Base-by-base conservation (phyloP, 2,113 vertebrate species). In the Pseudopipra pipra region DNA sequence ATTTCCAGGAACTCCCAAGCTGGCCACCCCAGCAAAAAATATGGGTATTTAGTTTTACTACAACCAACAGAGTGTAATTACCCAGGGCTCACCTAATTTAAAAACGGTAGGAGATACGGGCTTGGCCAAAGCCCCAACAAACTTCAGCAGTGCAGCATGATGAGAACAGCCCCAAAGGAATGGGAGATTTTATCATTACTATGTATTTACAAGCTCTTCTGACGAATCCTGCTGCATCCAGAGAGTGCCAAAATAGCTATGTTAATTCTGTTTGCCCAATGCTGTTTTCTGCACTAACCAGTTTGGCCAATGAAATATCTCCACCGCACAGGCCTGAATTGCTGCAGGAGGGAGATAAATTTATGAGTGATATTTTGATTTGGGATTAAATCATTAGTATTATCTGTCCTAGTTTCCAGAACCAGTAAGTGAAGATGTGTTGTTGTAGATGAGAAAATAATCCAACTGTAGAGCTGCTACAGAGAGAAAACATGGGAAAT, bases 371-470 rank as follows among this genome's bases (percentile, higher is more conserved):
- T 90, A 75, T 90, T 97, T 96, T 94, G 85, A 90, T 95, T 90
- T 78, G 52, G 83, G 92, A 94, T 95, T 94, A 96, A 93, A 95
- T 77, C 47, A 63, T 80, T 74, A 90, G 68, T 59, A 83, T 74
- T 94, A 93, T 78, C 88, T 93, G 93, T 61, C 83, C 92, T 88
- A 65, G 79, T 49, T 96, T 92, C 65, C 58, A 6, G 7, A 67
- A 62, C 37, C 49, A 90, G 55, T 56, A 91, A 96, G 79, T 28
- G 63, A 87, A 94, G 74, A 93, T 44, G 28, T 65, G 67, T 77
- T 89, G 67, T 2, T 92, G 89, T 63, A 94, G 79, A 88, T 76
- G 75, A 94, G 79, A 74, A 90, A 91, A 86, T 71, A 88, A 90
- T 67, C 72, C 93, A 88, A 61, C 72, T 84, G 67, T 35, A 80